A percentile compares a stretch with the other conserved stretches of the same genome.
Conservation (phyloP, 2,797 vertebrate species). For the Labeo calbasu region DNA sequence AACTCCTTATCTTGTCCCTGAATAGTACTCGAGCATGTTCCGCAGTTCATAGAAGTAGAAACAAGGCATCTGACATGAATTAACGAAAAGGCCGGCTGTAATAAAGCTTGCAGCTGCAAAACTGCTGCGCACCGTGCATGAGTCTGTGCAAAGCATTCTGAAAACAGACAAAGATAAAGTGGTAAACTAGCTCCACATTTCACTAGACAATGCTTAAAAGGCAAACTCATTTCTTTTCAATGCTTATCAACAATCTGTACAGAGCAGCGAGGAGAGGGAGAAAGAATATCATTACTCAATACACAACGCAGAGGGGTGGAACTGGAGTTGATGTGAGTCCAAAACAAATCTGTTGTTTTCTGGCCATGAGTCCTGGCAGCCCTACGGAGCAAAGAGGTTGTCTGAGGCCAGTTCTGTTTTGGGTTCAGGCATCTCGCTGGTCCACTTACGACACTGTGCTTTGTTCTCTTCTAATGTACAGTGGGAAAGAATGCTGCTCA, state of each 20-base stretch:
- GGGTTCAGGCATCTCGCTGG: constrained; percentile 38
- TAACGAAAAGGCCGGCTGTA: constrained; percentile 18
- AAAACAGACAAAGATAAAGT: constrained; percentile 36
- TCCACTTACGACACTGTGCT: constrained; percentile 37
- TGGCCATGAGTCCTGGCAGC: constrained; percentile 39
- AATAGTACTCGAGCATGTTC: constrained; percentile 2
- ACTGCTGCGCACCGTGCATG: constrained; percentile 6
- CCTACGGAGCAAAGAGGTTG: constrained; percentile 43
- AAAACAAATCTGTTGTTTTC: constrained; percentile 54
- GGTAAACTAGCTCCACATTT: constrained; percentile 25
- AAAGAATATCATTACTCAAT: constrained; percentile 32
- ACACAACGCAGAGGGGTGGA: constrained; percentile 33
- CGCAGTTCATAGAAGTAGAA: constrained; percentile 39
- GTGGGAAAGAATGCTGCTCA: constrained; percentile 39
- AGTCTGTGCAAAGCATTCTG: background rate
- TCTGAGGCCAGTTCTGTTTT: constrained; percentile 50
- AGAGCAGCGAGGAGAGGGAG: background rate
- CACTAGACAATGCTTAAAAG: constrained; percentile 11
- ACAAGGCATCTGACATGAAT: constrained; percentile 33
- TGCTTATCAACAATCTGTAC: constrained; percentile 28
- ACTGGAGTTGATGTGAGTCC: constrained; percentile 35
- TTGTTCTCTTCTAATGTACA: constrained; percentile 42
- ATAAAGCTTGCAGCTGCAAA: constrained; percentile 36
- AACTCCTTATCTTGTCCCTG: constrained; percentile 31
- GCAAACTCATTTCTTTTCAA: background rate